These are phyloP conservation scores for Adrianichthys oophorus DNA, from an alignment of 2,797 vertebrate species.

Conservation along the genomic window DNA sequence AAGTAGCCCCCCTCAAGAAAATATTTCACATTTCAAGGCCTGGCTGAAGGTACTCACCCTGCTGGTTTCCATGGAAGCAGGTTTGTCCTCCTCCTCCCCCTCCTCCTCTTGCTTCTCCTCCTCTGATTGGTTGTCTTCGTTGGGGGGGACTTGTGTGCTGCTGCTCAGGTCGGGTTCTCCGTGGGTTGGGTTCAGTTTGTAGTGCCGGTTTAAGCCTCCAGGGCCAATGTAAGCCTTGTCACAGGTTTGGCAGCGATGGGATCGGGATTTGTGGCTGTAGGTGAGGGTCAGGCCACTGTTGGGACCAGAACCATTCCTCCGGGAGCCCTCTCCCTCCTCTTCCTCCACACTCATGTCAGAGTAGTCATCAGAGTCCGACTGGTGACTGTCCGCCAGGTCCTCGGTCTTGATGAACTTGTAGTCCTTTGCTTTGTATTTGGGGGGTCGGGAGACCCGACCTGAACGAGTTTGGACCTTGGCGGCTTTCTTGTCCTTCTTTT, in stretches of 20 bases:
- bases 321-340: conserved; percentile 72
- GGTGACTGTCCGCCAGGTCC: conserved; percentile 88
- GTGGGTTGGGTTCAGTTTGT: conserved; percentile 88
- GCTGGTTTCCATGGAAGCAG: conserved; percentile 34
- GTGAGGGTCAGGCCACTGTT: conserved; percentile 48
- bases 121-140: conserved; percentile 26
- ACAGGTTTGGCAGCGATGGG: conserved; percentile 87
- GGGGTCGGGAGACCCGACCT: conserved; percentile 90
- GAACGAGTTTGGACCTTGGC: conserved; percentile 91
- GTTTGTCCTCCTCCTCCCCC: conserved; percentile 34
- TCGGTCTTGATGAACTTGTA: conserved; percentile 97
- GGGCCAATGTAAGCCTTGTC: conserved; percentile 93
- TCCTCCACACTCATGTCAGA: conserved; percentile 91
- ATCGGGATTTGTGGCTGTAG: conserved; percentile 82
- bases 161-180: conserved; percentile 52
- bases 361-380: conserved; percentile 94
- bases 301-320: conserved; percentile 13
- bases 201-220: conserved; percentile 91
- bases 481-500: conserved; percentile 81
- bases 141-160: not conserved
- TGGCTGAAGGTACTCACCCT: conserved; percentile 51
- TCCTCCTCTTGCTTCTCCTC: conserved; percentile 28
- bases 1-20: too few species aligned
- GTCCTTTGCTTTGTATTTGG: conserved; percentile 94
- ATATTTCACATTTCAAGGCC: not conserved